These are phyloP conservation scores for Sminthurides aquaticus DNA, from an alignment of 2,888 invertebrate species.

Conservation along the genomic window DNA sequence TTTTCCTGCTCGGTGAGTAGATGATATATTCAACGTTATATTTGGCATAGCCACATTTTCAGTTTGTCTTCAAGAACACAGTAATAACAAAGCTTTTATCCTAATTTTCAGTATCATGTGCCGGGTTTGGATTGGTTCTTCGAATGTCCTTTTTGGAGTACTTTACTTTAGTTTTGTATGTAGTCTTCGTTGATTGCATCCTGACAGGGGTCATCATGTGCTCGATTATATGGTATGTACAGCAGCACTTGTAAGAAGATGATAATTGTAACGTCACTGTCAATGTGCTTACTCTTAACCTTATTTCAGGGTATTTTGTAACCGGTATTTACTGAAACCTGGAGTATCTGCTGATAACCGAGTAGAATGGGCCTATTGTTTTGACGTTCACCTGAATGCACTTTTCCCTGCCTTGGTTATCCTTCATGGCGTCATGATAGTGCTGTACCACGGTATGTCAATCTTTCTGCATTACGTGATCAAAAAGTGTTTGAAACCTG, in stretches of 20 bases:
- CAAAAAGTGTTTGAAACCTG: too few relatives aligned
- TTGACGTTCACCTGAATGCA: conserved; percentile 97
- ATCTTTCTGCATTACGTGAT: conserved; percentile 18
- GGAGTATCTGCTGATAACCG: conserved; percentile 62
- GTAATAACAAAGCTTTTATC: background rate
- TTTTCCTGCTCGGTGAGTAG: conserved; percentile 75
- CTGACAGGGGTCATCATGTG: conserved; percentile 78
- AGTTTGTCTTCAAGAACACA: background rate
- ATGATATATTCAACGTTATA: conserved; percentile 44
- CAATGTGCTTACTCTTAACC: background rate
- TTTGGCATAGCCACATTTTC: background rate
- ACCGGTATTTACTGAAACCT: conserved; percentile 65
- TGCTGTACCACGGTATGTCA: conserved; percentile 70
- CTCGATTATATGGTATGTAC: conserved; percentile 70
- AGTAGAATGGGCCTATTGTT: conserved; percentile 96
- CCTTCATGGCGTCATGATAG: conserved; percentile 83
- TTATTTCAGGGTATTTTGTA: conserved; percentile 66
- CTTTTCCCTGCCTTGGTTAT: conserved; percentile 94
- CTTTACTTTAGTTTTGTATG: conserved; percentile 77
- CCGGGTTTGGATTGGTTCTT: conserved; percentile 76
- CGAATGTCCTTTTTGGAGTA: conserved; percentile 62
- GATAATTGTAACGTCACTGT: background rate
- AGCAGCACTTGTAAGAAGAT: background rate
- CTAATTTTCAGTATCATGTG: conserved; percentile 66
- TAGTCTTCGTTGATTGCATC: conserved; percentile 90